These are phyloP conservation scores for Halichoeres trimaculatus DNA, from an alignment of 2,113 vertebrate genomes.

Conservation along the genomic window DNA sequence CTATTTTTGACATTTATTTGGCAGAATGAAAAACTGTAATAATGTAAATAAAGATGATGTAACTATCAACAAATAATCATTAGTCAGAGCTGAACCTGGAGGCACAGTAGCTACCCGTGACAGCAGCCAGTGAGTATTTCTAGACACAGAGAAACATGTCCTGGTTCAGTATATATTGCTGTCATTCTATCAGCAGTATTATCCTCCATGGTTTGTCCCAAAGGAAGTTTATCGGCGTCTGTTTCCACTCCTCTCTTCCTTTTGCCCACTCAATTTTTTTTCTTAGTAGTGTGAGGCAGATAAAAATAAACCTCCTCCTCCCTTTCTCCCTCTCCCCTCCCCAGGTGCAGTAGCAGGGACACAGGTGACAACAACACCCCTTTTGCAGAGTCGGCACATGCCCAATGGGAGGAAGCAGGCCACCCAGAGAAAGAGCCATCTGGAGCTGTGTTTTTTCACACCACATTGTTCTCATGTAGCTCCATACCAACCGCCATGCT, in stretches of 20 bases:
- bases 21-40: not conserved
- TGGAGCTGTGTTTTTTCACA: slow-evolving; percentile 53
- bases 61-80: not conserved
- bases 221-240: slow-evolving; percentile 1
- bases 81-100: not conserved
- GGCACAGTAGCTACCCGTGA: not conserved
- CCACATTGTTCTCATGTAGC: slow-evolving; percentile 47
- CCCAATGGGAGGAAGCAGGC: slow-evolving; percentile 63
- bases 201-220: slow-evolving; percentile 32
- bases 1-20: not conserved
- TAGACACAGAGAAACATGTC: slow-evolving; percentile 12
- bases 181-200: slow-evolving; percentile 7
- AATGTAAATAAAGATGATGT: no score
- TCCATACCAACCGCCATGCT: slow-evolving; percentile 31
- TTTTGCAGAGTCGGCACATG: slow-evolving; percentile 57
- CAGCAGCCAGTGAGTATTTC: not conserved
- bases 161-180: slow-evolving; percentile 21
- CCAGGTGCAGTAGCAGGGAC: slow-evolving; percentile 71
- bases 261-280: slow-evolving; percentile 52
- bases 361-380: slow-evolving; percentile 76
- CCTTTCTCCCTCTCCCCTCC: not conserved
- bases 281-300: slow-evolving; percentile 57
- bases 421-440: slow-evolving; percentile 71
- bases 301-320: slow-evolving; percentile 69
- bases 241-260: slow-evolving; percentile 38